Evolutionary conservation across 2,888 invertebrate genomes (phyloP), one percentile per base, ranked within the genome.

Genomic region (Drosophila buzzatii): DNA sequence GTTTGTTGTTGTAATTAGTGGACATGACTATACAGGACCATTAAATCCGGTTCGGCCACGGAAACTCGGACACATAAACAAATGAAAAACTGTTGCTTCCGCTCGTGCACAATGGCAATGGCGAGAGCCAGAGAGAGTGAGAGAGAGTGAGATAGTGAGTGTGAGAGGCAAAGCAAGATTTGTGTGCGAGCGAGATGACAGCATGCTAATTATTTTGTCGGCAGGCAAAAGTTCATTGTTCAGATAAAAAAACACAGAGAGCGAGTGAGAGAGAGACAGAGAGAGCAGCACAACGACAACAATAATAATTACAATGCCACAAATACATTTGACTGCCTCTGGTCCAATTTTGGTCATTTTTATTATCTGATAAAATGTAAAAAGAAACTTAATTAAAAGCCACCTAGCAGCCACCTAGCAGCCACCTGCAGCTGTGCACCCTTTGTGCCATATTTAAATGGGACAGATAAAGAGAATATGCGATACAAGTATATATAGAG

Each of bases 11-110:
- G 87, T 83, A 87, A 87, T 87, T 90, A 89, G 89, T 77, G 79
- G 73, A 62, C 79, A 76, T 75, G 58, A 73, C 73, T 78, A 85
- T 89, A 59, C 74, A 70, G 71, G 63, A 70, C 76, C 82, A 89
- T 89, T 89, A 84, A 85, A 81, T 77, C 82, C 81, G 67, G 68
- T 60, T 71, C 57, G 20, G 70, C 64, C 60, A 70, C 74, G 73
- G 68, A 75, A 73, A 70, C 78, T 75, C 65, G 56, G 58, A 60
- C 75, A 67, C 67, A 81, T 74, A 83, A 86, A 75, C 77, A 79
- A 73, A 79, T 76, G 68, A 82, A 82, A 89, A 89, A 90, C 88
- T 89, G 91, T 90, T 89, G 89, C 90, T 90, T 85, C 85, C 90
- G 87, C 62, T 75, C 47, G 57, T 64, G 37, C 41, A 47, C 51